Base-by-base conservation (phyloP, 2,888 invertebrate genomes). In the Conistra vaccinii region DNA sequence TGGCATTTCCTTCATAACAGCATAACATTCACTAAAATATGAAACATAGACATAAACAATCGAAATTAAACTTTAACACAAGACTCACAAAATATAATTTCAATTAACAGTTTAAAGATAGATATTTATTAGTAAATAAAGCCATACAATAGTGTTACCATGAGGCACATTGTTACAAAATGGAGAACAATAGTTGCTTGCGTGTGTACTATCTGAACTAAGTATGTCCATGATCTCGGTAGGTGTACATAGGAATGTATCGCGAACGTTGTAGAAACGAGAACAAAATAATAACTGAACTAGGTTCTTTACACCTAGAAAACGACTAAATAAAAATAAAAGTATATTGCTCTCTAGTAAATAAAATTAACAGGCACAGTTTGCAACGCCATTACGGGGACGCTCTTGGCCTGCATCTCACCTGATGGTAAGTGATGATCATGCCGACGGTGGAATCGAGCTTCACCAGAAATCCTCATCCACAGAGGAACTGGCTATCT, bases 121-220 rank as follows among this genome's bases (percentile, higher is more conserved):
- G 80, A 68, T 81, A 84, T 70, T 80, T 81, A 84, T 81, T 81
- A 70, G 80, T 81, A 81, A 84, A 81, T 84, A 81, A 74, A 74
- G 51, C 29, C 42, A 32, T 48, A 80, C 80, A 81, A 81, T 80
- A 68, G 80, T 60, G 74, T 66, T 58, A 39, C 62, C 51, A 78
- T 48, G 69, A 69, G 67, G 81, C 60, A 75, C 67, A 75, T 69
- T 84, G 81, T 81, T 84, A 80, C 84, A 68, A 81, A 80, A 81
- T 69, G n/a, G 74, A 74, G 81, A 81, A 81, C 81, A 81, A 81
- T 84, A 74, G 70, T 74, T 70, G 69, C 79, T 83, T 70, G 81
- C 81, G 80, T 84, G 81, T 81, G 60, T 80, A 68, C 70, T 74
- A 81, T 81, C 81, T 79, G n/a, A 23, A 57, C n/a, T 70, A 23